Conservation (phyloP, 2,888 invertebrate genomes). For the Nematopogon swammerdamellus region DNA sequence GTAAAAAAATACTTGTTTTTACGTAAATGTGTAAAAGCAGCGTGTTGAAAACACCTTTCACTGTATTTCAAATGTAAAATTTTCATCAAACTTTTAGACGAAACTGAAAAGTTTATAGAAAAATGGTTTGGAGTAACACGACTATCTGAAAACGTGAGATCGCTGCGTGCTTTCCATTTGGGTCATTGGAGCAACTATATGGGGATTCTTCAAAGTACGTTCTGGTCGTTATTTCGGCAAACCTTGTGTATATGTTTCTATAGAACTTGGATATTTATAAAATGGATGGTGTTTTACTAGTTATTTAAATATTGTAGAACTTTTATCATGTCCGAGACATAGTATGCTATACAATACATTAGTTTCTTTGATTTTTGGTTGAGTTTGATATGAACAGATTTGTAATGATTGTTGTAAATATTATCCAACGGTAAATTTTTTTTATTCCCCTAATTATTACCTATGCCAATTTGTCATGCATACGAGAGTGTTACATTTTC, state of each 20-base stretch:
- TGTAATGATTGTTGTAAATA: no score
- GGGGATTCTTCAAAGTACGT: not conserved
- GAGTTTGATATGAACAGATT: no score
- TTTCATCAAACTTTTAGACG: not conserved
- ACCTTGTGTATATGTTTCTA: constrained; percentile 46
- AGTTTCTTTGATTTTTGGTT: no score
- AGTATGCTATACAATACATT: no score
- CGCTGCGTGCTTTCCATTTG: no score
- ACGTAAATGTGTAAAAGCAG: not conserved
- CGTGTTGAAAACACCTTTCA: not conserved
- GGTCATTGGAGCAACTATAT: no score
- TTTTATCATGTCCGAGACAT: no score
- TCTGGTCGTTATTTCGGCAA: constrained; percentile 36
- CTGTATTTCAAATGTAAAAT: not conserved
- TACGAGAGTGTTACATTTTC: constrained; percentile 24
- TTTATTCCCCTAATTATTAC: no score
- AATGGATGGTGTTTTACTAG: not conserved
- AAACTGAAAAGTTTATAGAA: constrained; percentile 14
- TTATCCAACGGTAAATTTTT: no score
- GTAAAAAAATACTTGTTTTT: not conserved
- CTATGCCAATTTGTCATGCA: no score
- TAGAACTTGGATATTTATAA: constrained; percentile 6
- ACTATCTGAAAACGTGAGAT: no score
- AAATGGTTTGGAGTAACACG: constrained; percentile 36
- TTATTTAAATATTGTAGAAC: not conserved